Conservation (phyloP, 2,113 vertebrate genomes). For the Pycnonotus jocosus region DNA sequence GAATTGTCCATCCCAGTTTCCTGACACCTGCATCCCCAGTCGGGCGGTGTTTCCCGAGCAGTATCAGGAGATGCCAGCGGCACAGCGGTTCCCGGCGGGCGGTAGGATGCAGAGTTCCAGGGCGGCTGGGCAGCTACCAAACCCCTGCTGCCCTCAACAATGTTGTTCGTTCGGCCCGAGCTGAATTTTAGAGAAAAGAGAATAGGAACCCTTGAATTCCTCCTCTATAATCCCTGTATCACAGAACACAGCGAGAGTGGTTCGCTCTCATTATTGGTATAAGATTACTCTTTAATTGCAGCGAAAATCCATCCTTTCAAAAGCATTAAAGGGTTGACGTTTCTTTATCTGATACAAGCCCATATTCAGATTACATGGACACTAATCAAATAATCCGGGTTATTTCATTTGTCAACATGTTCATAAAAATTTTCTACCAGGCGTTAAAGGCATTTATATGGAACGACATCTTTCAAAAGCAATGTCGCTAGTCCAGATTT, state of each 20-base stretch:
- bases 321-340: constrained; percentile 23
- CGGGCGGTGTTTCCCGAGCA: background rate
- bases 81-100: background rate
- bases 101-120: background rate
- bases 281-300: constrained; percentile 9
- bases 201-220: background rate
- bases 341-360: constrained; percentile 1
- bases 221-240: background rate
- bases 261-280: background rate
- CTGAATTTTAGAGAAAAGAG: background rate
- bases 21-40: background rate
- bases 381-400: constrained; percentile 53
- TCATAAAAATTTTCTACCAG: constrained; percentile 69
- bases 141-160: fast-evolving
- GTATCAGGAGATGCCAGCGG: background rate
- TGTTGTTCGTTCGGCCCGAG: background rate
- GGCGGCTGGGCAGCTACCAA: background rate
- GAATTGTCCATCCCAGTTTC: background rate
- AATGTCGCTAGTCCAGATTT: constrained; percentile 41
- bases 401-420: constrained; percentile 68
- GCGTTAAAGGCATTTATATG: constrained; percentile 69
- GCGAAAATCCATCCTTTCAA: constrained; percentile 20
- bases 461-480: constrained; percentile 72
- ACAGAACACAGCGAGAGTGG: background rate
- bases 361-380: constrained; percentile 42